These are phyloP conservation scores for Luffia ferchaultella DNA, from an alignment of 2,888 invertebrate genomes.

Conservation along the genomic window DNA sequence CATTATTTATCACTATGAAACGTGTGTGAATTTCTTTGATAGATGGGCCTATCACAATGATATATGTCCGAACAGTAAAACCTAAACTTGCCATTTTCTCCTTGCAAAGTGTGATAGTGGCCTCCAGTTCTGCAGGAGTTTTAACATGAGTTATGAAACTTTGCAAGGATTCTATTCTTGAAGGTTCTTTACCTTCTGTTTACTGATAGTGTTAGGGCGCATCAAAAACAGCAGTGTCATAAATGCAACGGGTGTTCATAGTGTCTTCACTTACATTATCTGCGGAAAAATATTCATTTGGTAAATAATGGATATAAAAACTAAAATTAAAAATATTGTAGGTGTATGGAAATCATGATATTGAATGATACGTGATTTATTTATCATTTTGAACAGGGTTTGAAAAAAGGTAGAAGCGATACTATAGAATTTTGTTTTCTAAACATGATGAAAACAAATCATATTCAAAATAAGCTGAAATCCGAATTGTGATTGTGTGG, in stretches of 20 bases:
- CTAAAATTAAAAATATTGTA: no score
- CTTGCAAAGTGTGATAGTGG: background rate
- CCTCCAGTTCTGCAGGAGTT: background rate
- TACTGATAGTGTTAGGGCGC: background rate
- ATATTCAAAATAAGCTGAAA: no score
- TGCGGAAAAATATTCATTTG: background rate
- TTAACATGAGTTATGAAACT: conserved; percentile 1
- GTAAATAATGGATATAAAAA: no score
- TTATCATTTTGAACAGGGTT: no score
- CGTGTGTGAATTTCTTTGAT: background rate
- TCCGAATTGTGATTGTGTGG: no score
- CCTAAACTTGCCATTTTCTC: background rate
- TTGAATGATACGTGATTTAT: no score
- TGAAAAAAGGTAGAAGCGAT: no score
- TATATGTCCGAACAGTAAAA: background rate
- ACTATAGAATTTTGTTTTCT: no score
- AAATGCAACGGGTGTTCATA: background rate
- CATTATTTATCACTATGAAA: background rate
- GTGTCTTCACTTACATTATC: background rate
- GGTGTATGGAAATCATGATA: no score
- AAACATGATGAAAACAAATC: no score
- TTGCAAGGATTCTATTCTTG: background rate
- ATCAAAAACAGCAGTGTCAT: background rate
- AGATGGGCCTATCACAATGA: background rate
- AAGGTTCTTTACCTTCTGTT: background rate